Evolutionary conservation across 2,113 vertebrate genomes (phyloP).

Genomic region (Meleagris gallopavo): DNA sequence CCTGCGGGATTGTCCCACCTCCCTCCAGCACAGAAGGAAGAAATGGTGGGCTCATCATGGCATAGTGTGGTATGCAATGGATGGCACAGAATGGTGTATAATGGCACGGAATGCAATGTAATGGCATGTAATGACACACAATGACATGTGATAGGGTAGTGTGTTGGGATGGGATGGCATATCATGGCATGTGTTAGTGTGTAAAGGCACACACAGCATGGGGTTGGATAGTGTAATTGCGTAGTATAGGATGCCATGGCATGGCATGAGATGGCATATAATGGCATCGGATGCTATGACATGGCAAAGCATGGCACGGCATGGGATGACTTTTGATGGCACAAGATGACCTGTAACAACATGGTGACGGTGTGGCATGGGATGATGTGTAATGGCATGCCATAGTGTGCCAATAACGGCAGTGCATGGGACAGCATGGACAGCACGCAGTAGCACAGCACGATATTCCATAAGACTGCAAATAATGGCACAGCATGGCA

Average conservation of each 20-base stretch:
- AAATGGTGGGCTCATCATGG: fast-evolving
- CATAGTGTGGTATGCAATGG: fast-evolving
- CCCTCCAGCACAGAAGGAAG: fast-evolving
- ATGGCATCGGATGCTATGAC: no score
- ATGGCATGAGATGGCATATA: not conserved
- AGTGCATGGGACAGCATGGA: fast-evolving
- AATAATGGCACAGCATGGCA: no score
- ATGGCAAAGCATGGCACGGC: not conserved
- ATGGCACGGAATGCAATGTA: no score
- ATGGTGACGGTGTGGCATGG: not conserved
- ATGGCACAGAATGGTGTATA: not conserved
- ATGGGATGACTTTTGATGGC: not conserved
- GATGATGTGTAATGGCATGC: no score
- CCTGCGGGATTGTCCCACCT: fast-evolving
- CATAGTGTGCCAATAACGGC: not conserved
- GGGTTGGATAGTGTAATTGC: no score
- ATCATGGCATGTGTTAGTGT: no score
- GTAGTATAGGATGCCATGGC: not conserved
- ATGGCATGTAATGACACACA: fast-evolving
- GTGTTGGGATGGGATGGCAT: no score
- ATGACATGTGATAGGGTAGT: no score
- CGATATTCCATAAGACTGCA: no score
- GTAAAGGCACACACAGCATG: no score
- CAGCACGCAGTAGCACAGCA: no score
- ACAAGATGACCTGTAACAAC: not conserved